Percentiles rank a stretch among this genome's conserved stretches.
Conservation (phyloP, 2,113 vertebrate species). For the Anseranas semipalmata region DNA sequence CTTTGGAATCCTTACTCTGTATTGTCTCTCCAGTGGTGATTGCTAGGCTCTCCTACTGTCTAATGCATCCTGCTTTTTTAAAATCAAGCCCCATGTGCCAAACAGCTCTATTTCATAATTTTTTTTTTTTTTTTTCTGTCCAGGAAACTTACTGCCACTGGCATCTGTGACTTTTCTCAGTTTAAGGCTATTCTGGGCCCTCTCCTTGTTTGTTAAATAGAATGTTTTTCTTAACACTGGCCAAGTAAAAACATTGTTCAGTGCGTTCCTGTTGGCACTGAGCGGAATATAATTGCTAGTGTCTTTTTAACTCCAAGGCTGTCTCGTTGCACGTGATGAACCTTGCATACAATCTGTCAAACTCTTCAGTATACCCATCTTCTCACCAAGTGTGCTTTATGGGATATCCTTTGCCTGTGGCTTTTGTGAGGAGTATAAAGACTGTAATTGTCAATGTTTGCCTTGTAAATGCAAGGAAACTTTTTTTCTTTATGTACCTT, state of each 20-base stretch:
- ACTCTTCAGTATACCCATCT: background rate
- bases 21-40: conserved; percentile 58
- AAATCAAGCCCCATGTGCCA: conserved; percentile 32
- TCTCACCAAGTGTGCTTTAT: background rate
- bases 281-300: background rate
- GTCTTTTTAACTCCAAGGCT: background rate
- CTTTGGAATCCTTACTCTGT: conserved; percentile 65
- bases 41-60: conserved; percentile 54
- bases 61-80: background rate
- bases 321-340: background rate
- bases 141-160: conserved; percentile 14
- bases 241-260: background rate
- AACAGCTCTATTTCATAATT: conserved; percentile 36
- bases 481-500: background rate
- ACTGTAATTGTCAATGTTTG: background rate
- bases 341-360: background rate
- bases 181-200: conserved; percentile 20
- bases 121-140: conserved; percentile 39
- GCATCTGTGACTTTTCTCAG: conserved; percentile 35
- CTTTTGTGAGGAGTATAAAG: background rate
- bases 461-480: background rate
- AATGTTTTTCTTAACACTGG: background rate
- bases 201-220: conserved; percentile 24
- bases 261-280: background rate
- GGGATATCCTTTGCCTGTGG: background rate